These are phyloP conservation scores for Larimichthys polyactis DNA, from an alignment of 2,113 vertebrate species.

Conservation along the genomic window DNA sequence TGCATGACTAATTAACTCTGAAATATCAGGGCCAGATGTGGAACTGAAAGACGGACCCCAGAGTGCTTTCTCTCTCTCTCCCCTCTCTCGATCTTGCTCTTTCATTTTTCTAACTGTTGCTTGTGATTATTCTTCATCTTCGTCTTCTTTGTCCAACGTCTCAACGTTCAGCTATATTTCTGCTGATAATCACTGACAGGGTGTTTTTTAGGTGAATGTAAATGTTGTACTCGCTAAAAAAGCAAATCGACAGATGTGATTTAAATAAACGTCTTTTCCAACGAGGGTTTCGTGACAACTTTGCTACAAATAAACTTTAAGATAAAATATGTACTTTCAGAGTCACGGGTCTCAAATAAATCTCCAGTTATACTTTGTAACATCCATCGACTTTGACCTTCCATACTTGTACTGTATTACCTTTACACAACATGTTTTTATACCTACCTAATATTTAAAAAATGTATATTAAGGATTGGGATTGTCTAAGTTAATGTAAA, in stretches of 20 bases:
- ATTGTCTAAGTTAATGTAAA: too few species aligned
- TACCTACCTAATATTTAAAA: too few species aligned
- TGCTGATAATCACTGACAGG: conserved; percentile 51
- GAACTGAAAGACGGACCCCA: conserved; percentile 85
- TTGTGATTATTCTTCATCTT: conserved; percentile 47
- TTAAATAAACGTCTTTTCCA: conserved; percentile 38
- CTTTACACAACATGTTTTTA: too few species aligned
- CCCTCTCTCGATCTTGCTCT: conserved; percentile 50
- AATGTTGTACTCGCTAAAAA: conserved; percentile 54
- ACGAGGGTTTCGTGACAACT: not conserved
- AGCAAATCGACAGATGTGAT: conserved; percentile 51
- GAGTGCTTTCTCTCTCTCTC: conserved; percentile 73
- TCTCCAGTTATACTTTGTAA: not conserved
- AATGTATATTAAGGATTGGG: too few species aligned
- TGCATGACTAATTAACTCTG: conserved; percentile 99
- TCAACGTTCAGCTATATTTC: conserved; percentile 36
- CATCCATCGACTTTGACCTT: not conserved
- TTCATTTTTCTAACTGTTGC: conserved; percentile 65
- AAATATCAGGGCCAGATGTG: conserved; percentile 99
- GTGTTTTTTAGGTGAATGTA: conserved; percentile 61
- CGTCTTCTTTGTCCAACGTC: conserved; percentile 6
- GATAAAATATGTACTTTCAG: not conserved
- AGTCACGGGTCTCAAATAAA: not conserved
- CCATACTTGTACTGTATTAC: too few species aligned
- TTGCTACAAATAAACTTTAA: not conserved